Evolutionary conservation across 2,888 invertebrate genomes (phyloP).

Genomic region (Dinocampus coccinellae): DNA sequence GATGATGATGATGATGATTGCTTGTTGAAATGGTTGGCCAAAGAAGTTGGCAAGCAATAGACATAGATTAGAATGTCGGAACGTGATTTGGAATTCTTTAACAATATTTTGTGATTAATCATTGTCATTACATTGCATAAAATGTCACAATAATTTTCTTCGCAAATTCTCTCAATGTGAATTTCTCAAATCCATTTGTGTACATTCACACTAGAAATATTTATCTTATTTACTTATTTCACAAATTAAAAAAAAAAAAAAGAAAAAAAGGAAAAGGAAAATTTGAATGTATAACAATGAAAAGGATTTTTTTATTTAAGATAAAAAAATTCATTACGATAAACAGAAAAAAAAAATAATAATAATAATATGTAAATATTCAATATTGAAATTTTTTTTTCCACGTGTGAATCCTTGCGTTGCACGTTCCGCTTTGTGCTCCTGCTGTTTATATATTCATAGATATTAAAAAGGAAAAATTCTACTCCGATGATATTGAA

Average conservation of each 20-base stretch:
- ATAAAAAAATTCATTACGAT: background rate
- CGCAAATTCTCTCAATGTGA: too few relatives aligned
- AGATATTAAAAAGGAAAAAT: background rate
- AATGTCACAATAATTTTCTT: background rate
- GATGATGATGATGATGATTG: background rate
- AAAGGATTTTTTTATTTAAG: background rate
- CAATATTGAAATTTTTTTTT: background rate
- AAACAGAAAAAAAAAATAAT: background rate
- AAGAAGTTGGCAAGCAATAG: slow-evolving; percentile 26
- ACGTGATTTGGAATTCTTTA: slow-evolving; percentile 10
- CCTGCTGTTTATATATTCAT: background rate
- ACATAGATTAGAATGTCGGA: background rate
- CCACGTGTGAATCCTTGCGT: slow-evolving; percentile 26
- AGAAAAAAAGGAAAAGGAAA: too few relatives aligned
- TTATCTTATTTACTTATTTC: too few relatives aligned
- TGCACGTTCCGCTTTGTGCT: slow-evolving; percentile 16
- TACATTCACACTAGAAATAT: too few relatives aligned
- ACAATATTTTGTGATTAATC: slow-evolving; percentile 21
- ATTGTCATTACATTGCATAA: slow-evolving; percentile 2
- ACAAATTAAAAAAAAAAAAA: too few relatives aligned
- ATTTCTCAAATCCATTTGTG: too few relatives aligned
- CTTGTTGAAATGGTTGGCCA: slow-evolving; percentile 24
- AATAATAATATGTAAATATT: background rate
- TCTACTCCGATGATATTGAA: background rate
- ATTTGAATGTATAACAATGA: background rate